Conservation (phyloP, 2,797 vertebrate species). For the Hippoglossus hippoglossus region DNA sequence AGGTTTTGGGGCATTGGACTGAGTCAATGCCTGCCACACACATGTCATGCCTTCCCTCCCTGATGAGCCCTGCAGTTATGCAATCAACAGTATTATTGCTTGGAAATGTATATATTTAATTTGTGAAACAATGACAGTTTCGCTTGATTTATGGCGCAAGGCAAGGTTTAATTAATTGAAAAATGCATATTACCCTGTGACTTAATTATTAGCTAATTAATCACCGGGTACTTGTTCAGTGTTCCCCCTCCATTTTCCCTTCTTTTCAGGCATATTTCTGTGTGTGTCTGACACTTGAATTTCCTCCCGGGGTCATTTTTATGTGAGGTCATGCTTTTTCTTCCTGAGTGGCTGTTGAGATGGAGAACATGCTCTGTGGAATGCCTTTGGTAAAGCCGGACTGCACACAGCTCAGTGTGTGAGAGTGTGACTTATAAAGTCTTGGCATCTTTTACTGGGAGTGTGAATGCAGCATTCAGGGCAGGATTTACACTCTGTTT, state of each 20-base stretch:
- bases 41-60: conserved; percentile 65
- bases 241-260: conserved; percentile 48
- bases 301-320: conserved; percentile 78
- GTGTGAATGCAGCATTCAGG: conserved; percentile 24
- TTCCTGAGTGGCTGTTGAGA: conserved; percentile 72
- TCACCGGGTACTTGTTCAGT: conserved; percentile 75
- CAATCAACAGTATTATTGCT: conserved; percentile 82
- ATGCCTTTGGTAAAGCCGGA: conserved; percentile 29
- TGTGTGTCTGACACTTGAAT: conserved; percentile 76
- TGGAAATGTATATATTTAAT: conserved; percentile 84
- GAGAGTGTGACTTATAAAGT: conserved; percentile 24
- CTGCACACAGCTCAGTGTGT: conserved; percentile 19
- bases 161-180: conserved; percentile 85
- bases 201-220: conserved; percentile 87
- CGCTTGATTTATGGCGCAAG: conserved; percentile 83
- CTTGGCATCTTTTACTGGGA: conserved; percentile 25
- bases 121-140: conserved; percentile 83
- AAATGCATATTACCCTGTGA: conserved; percentile 83
- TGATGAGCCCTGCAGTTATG: conserved; percentile 78
- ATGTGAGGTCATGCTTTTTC: conserved; percentile 82
- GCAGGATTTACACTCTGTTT: conserved; percentile 17
- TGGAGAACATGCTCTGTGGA: conserved; percentile 50
- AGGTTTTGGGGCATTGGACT: conserved; percentile 75
- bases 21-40: conserved; percentile 77
- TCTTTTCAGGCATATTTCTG: conserved; percentile 73